Base-by-base conservation (phyloP, 2,797 vertebrate species). In the Valencia hispanica region DNA sequence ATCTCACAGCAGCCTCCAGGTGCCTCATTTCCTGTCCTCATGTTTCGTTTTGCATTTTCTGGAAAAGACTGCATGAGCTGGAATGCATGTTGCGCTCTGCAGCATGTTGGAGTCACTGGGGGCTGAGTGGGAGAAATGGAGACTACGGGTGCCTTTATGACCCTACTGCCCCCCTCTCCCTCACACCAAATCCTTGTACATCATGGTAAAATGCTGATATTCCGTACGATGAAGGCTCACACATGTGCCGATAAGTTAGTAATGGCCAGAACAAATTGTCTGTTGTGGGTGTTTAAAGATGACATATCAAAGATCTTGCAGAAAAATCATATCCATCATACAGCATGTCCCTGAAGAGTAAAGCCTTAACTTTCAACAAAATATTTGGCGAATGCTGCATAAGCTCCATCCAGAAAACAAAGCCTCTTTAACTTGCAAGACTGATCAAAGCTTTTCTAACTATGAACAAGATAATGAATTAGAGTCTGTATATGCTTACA, bases 401-500 rank as follows among this genome's bases (percentile, higher is more conserved):
- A 0, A 65, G 70, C 53, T 76, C 32, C 20, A 55, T 30, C 45
- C 25, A 77, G 66, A 71, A 57, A 50, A 79, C 59, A 80, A 80
- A 79, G 79, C 55, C 73, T 34, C 48, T 78, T 79, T 86, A 90
- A 91, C 87, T 91, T 83, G 77, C 53, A 68, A 25, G 73, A 79
- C 71, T 74, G 68, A 87, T 86, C 76, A 79, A 88, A 88, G 77
- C 79, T n/a, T 66, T 69, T 70, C 43, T 5, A 51, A 79, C 84
- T 18, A 10, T 39, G 41, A 34, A 36, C 68, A 66, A 72, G 22
- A 72, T 36, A 75, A 43, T n/a, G 81, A 79, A 87, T 83, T 82
- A 89, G 12, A 11, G 22, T n/a, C 11, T 68, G 72, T 68, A 41
- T 73, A 55, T 75, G 32, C 77, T 61, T 75, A 39, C 66, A 72